A percentile compares a stretch with the other conserved stretches of the same genome.
Conservation (phyloP, 2,888 invertebrate genomes). For the Cephus runcator region DNA sequence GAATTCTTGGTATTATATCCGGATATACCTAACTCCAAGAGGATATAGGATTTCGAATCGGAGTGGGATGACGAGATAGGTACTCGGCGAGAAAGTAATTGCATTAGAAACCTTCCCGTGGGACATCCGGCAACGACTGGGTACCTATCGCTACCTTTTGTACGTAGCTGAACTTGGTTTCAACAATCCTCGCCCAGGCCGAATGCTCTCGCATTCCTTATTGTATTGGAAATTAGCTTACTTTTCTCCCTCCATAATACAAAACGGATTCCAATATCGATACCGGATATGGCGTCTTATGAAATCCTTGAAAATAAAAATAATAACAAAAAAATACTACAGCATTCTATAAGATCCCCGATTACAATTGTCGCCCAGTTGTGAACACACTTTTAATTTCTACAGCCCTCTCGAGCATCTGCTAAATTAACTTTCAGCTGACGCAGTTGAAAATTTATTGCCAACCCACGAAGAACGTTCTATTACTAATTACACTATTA, state of each 20-base stretch:
- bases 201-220: background rate
- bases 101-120: conserved; percentile 11
- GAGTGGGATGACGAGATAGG: conserved; percentile 8
- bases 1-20: background rate
- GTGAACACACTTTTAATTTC: background rate
- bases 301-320: background rate
- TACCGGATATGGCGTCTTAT: background rate
- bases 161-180: background rate
- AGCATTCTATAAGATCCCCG: background rate
- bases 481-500: background rate
- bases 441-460: background rate
- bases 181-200: background rate
- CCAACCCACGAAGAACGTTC: background rate
- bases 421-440: background rate
- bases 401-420: background rate
- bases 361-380: background rate
- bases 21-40: background rate
- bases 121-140: conserved; percentile 8
- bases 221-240: background rate
- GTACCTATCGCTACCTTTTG: background rate
- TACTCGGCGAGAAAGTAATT: conserved; percentile 15
- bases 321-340: background rate
- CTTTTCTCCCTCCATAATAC: background rate
- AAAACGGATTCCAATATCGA: background rate
- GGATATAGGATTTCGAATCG: conserved; percentile 3